Base-by-base conservation (phyloP, 2,113 vertebrate species). In the Lasiurus borealis region DNA sequence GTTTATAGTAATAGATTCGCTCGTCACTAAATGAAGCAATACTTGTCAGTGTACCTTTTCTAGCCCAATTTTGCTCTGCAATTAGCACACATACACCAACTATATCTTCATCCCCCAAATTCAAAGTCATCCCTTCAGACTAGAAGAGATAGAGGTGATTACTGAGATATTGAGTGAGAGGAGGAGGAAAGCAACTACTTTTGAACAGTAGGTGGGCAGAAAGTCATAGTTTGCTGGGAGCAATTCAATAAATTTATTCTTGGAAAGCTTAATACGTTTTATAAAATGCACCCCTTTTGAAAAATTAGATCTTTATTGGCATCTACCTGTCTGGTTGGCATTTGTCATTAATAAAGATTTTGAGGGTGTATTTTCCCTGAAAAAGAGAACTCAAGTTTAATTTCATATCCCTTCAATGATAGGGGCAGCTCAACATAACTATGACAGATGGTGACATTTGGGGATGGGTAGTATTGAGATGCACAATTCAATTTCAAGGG, bases 301-400 rank as follows among this genome's bases (percentile, higher is more conserved):
- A 94, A 92, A 88, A 91, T 93, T 57, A 66, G 8, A 7, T 91
- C 54, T 75, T 34, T 73, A 52, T 83, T 77, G 5, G 11, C 34
- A 81, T 64, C 29, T 95, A 91, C 31, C 14, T 25, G 88, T 87
- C 64, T 50, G 27, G 12, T 52, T 81, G 72, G 14, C 40, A 88
- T 12, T 48, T 90, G 29, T 21, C 54, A 62, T 40, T 54, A 85
- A 76, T 80, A 81, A 88, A 94, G 72, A 44, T 81, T 48, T 75
- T 84, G 31, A 69, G 94, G 92, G 15, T 88, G 25, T 29, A 36
- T 48, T 96, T 72, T 75, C 12, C 29, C 29, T 85, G 23, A 31
- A 78, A 86, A 95, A 71, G 9, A 50, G n/a, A 93, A 90, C 36
- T 4, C 44, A 78, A 84, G 4, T 66, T 92, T 84, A 85, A 69